Evolutionary conservation across 2,797 vertebrate species (phyloP), one percentile per base, ranked within the genome.

Genomic region (Falco biarmicus): DNA sequence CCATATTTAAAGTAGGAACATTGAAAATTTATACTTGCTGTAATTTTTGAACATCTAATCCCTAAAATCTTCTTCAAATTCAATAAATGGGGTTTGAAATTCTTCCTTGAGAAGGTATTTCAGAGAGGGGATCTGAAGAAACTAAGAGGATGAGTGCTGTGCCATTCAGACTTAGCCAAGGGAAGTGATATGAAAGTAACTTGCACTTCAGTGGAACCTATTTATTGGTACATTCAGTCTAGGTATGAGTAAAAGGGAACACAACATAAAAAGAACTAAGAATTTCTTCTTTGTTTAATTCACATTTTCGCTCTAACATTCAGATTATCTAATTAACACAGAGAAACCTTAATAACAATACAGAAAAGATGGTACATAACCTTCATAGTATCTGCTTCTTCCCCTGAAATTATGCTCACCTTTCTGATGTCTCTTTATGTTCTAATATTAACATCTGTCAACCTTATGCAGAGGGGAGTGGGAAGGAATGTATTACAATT

Each of bases 171-270:
- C 6, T 5, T 17, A 48, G 20, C 39, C 17, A 43, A 61, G 70
- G 31, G 18, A 64, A 32, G 41, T 12, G 18, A 53, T 61, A 14
- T 7, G 32, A 61, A 25, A 60, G 4, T 32, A 75, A 11, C 17
- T 65, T 0, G 0, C 6, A 14, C 11, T 51, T 77, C 32, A 78
- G 25, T 59, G 32, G 22, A 78, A 25, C 45, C 10, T 54, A 3
- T 43, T 41, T 54, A 3, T 43, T 41, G 18, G 32, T 57, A 11
- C 4, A 9, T 77, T 87, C 29, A 47, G 25, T 61, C 5, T 37
- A 41, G 34, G 47, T 47, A 43, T 2, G 4, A 74, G n/a, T 20
- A 39, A 81, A 81, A 61, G 7, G 24, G 13, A 73, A 29, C 6
- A 11, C 2, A 29, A 1, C 43, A 53, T 5, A 29, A 64, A 73